Evolutionary conservation across 2,888 invertebrate species (phyloP), one percentile per base, ranked within the genome.

Genomic region (Yponomeuta evonymella): DNA sequence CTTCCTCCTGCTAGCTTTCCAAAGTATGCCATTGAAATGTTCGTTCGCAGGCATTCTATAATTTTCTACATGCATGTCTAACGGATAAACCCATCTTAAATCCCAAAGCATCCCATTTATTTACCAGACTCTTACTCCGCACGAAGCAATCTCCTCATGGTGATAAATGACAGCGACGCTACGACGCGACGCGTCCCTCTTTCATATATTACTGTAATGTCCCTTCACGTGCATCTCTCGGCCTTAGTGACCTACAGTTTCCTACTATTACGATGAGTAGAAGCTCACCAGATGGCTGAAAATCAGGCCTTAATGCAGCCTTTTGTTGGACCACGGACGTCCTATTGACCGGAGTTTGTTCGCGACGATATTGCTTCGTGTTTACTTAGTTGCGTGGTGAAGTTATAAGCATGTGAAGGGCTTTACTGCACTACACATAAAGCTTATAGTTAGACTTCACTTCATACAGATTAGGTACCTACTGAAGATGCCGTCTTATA

Each of bases 181-280:
- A 71, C 72, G 63, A 33, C 71, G 30, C 72, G 63, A 33, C 71
- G 30, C 36, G 51, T 74, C 74, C 73, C 71, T 76, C 72, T 72
- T 70, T 76, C 75, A 77, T 81, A 76, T 76, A 76, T 80, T 76
- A 75, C 73, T 72, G 72, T 74, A 76, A 79, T 76, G 74, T 74
- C 74, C 43, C 43, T 43, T 43, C 8, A 8, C 43, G 43, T 8
- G 6, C 23, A 23, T 23, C 8, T 43, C 43, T 8, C 43, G 43
- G 51, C 15, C 4, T 3, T 12, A 58, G 51, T 58, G 51, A 58
- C 51, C 51, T 58, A 58, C 15, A 58, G 15, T 58, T 58, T 15
- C 51, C 3, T 58, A 58, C 12, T 15, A 58, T 58, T 15, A 15
- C 51, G 1, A 15, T 15, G 51, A 58, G 12, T 4, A 58, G 51